Base-by-base conservation (phyloP, 2,888 invertebrate species). In the Oxytorus armatus region DNA sequence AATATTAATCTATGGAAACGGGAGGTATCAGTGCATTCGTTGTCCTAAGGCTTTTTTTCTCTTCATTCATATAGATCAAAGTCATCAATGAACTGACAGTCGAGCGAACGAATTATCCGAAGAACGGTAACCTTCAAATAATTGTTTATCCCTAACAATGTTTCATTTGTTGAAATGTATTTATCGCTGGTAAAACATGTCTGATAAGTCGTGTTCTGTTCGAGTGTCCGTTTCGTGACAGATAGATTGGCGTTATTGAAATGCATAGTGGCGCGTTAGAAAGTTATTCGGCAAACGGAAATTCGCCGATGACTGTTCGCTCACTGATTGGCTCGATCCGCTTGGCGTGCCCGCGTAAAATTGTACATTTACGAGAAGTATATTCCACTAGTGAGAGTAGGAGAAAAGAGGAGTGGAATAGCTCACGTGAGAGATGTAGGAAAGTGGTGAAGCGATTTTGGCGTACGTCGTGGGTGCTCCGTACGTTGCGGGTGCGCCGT, bases 401-500 rank as follows among this genome's bases (percentile, higher is more conserved):
- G 85, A 82, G 79, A 85, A 85, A 4, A 85, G 83, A 5, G 85
- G 85, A 11, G 85, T 84, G n/a, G 84, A 82, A 63, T 85, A 85
- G 68, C 79, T 83, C 25, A 85, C 82, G 66, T 85, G 85, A 65
- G 85, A 79, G 75, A 85, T 84, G 78, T 83, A 84, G 36, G 82
- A 81, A 33, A 84, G 77, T 39, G 84, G 84, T 39, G 61, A 68
- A 21, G 75, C 76, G 47, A 79, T 76, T 66, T 83, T 81, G 89
- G 90, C 91, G 92, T 93, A 92, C 90, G 92, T 66, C 0, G 49
- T 42, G 0, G 81, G 78, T 4, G 66, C 39, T 4, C 79, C 82
- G 21, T 39, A 14, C 10, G 68, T 65, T 10, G 70, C 61, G 4
- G 80, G 80, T 1, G 78, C 57, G 0, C 65, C 66, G 23, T 65